Evolutionary conservation across 2,888 invertebrate species (phyloP).

Genomic region (Dione vanillae): DNA sequence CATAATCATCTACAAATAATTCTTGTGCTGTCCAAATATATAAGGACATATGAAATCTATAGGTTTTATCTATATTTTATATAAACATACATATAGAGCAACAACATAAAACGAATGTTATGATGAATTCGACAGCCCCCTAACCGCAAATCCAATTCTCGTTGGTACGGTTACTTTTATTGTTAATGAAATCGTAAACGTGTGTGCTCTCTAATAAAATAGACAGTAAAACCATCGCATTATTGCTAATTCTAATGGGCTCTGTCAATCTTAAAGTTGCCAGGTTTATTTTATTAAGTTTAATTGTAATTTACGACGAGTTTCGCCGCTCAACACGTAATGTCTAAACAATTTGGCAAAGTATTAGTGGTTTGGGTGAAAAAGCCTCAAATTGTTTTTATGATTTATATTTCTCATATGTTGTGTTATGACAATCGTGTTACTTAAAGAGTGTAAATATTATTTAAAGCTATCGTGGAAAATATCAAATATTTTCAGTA

Average conservation of each 20-base stretch:
- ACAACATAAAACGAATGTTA: slow-evolving; percentile 35
- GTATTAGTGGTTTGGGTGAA: too few relatives aligned
- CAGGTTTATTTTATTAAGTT: slow-evolving; percentile 36
- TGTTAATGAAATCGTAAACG: slow-evolving; percentile 47
- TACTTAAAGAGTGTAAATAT: not conserved
- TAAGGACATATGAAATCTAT: too few relatives aligned
- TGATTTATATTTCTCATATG: not conserved
- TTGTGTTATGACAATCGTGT: not conserved
- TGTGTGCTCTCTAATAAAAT: slow-evolving; percentile 41
- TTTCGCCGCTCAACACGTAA: too few relatives aligned
- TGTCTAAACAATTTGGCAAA: too few relatives aligned
- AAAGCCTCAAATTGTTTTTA: too few relatives aligned
- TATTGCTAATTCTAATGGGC: slow-evolving; percentile 52
- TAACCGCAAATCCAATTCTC: slow-evolving; percentile 39
- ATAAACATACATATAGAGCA: slow-evolving; percentile 5
- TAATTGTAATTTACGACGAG: slow-evolving; percentile 1
- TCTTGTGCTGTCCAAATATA: too few relatives aligned
- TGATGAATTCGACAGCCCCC: slow-evolving; percentile 42
- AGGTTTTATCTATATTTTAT: not conserved
- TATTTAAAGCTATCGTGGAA: slow-evolving; percentile 43
- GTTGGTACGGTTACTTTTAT: slow-evolving; percentile 47
- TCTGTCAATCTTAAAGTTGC: slow-evolving; percentile 34
- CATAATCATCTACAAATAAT: not conserved
- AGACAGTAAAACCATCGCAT: slow-evolving; percentile 40
- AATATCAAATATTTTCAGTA: slow-evolving; percentile 71